These are phyloP conservation scores for Ornithorhynchus anatinus DNA, from an alignment of 2,113 vertebrate species.

Conservation along the genomic window DNA sequence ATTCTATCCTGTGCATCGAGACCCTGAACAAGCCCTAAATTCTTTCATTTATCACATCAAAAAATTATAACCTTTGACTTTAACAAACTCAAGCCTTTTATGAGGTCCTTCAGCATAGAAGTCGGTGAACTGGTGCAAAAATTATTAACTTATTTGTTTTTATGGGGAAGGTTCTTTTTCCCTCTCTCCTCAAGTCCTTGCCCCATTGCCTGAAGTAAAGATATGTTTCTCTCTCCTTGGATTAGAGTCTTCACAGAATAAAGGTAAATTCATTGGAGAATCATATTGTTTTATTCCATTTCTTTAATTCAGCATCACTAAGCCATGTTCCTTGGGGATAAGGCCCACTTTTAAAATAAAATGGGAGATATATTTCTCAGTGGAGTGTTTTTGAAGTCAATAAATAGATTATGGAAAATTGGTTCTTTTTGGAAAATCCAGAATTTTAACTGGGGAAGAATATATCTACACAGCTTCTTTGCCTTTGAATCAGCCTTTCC, in stretches of 20 bases:
- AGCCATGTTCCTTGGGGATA: slow-evolving; percentile 43
- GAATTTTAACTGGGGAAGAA: neutral
- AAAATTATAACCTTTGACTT: neutral
- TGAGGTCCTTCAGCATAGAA: slow-evolving; percentile 11
- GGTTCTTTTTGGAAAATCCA: slow-evolving; percentile 32
- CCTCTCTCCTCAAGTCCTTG: slow-evolving; percentile 7
- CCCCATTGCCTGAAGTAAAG: neutral
- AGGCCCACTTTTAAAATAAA: slow-evolving; percentile 49
- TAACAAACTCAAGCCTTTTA: neutral
- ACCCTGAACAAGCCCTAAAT: neutral
- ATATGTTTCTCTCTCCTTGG: slow-evolving; percentile 17
- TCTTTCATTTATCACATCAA: neutral
- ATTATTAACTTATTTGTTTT: neutral
- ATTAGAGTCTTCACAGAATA: slow-evolving; percentile 37
- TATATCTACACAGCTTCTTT: neutral
- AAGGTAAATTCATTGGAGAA: slow-evolving; percentile 44
- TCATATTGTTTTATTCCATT: slow-evolving; percentile 34
- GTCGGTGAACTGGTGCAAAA: neutral
- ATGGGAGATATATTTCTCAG: slow-evolving; percentile 55
- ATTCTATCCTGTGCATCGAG: neutral
- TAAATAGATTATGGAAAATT: slow-evolving; percentile 44
- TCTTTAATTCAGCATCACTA: slow-evolving; percentile 48
- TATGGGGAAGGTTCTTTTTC: neutral
- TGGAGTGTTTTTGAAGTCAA: slow-evolving; percentile 21
- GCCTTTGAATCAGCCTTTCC: too few relatives aligned